Evolutionary conservation across 2,888 invertebrate genomes (phyloP).

Genomic region (Myathropa florea): DNA sequence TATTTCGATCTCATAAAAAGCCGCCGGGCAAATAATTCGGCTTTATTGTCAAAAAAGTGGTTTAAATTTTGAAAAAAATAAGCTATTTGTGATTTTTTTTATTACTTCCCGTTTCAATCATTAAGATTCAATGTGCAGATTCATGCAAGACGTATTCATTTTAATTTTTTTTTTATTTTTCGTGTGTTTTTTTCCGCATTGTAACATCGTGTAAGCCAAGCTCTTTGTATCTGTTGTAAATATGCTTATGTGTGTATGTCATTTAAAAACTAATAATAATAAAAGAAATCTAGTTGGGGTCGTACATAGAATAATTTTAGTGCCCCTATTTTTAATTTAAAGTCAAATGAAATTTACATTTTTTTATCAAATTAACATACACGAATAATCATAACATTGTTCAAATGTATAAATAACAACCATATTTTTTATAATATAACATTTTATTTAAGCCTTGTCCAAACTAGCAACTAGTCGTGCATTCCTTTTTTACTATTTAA

Average conservation of each 20-base stretch:
- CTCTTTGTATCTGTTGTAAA: background rate
- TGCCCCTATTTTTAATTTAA: background rate
- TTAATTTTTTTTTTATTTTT: conserved; percentile 68
- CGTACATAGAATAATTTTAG: background rate
- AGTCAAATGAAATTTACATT: background rate
- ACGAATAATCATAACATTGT: too few species aligned
- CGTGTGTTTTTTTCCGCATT: background rate
- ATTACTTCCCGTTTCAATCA: background rate
- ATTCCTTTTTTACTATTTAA: too few species aligned
- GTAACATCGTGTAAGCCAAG: background rate
- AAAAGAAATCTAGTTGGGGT: background rate
- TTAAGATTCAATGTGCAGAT: conserved; percentile 41
- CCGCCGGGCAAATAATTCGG: conserved; percentile 10
- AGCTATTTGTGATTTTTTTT: conserved; percentile 7
- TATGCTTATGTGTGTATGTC: background rate
- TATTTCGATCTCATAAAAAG: conserved; percentile 2
- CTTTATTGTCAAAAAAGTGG: conserved; percentile 20
- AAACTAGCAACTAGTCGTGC: too few species aligned
- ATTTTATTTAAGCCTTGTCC: too few species aligned
- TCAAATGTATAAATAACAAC: too few species aligned
- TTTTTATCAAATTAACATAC: background rate
- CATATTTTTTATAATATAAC: too few species aligned
- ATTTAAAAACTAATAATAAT: background rate
- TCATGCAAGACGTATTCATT: conserved; percentile 74
- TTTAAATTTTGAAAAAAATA: conserved; percentile 33